Evolutionary conservation across 2,113 vertebrate species (phyloP), one percentile per base, ranked within the genome.

Genomic region (Calonectris borealis): DNA sequence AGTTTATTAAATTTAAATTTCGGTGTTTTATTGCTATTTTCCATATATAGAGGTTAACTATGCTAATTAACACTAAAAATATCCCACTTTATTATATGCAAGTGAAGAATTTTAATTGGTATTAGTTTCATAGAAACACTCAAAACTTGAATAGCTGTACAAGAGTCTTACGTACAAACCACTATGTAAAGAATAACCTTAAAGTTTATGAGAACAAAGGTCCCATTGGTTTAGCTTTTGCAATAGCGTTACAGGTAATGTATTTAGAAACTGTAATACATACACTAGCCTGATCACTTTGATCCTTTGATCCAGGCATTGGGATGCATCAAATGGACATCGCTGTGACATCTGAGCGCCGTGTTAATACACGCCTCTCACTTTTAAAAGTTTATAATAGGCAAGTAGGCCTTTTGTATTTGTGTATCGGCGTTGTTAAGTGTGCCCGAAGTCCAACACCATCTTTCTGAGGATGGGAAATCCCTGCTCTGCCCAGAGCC

Each of bases 361-460:
- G 0, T 4, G 3, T 48, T 15, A n/a, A 62, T 7, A 16, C 34
- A 34, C 18, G 0, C 32, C 17, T 73, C 64, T 84, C 61, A 20
- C 38, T 69, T 90, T 29, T 24, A 51, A 14, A 49, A 34, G 34
- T 7, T 54, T 52, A 0, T 19, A 20, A 11, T 7, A 20, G 44
- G 38, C 69, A 79, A 52, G 54, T 25, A 20, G 61, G 22, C 19
- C 24, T 48, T 73, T 17, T 38, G 14, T 26, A 2, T 58, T 61
- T 49, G 14, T 17, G 7, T 62, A 16, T 11, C 2, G 7, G 44
- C 60, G 88, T 75, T 26, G 22, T n/a, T 51, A 42, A 48, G n/a
- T 3, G 12, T 76, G 61, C 38, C 52, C 0, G 0, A 12, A 36
- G 55, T 14, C 73, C 78, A 78, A 1, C 22, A 22, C 24, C 29